A percentile compares a stretch with the other conserved stretches of the same genome.
phyloP scores from a whole-genome alignment of 2,113 vertebrate genomes.

The Platysternon megacephalum region DNA sequence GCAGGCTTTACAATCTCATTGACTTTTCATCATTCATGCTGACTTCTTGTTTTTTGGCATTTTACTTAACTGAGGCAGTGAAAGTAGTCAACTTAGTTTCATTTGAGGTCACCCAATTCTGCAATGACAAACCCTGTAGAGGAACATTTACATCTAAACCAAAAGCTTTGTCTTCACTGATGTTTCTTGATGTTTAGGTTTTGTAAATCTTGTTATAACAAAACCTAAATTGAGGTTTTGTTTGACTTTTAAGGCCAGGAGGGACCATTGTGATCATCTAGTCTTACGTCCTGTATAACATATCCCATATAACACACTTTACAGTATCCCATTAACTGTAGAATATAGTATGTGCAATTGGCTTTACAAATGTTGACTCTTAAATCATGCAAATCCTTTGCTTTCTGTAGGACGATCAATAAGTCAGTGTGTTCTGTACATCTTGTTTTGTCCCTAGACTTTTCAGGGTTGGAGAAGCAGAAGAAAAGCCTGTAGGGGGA shows the following conservation, averaged over 20 bases:
- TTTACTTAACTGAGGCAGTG: background rate
- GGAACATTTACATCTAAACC: background rate
- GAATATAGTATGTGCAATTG: background rate
- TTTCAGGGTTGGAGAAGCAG: background rate
- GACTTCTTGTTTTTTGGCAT: background rate
- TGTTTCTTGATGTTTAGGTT: background rate
- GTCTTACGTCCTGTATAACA: no score
- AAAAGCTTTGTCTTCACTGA: background rate
- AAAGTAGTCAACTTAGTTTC: background rate
- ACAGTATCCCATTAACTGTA: background rate
- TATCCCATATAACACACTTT: accelerated
- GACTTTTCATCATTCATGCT: background rate
- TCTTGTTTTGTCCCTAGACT: background rate
- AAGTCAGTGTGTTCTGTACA: background rate
- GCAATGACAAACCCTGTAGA: background rate
- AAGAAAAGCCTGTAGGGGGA: background rate
- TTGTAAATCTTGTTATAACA: background rate
- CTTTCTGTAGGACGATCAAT: background rate
- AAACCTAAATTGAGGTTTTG: background rate
- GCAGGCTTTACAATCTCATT: background rate
- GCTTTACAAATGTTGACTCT: accelerated
- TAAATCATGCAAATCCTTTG: accelerated
- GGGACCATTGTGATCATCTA: background rate
- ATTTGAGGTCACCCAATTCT: accelerated
- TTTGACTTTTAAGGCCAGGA: background rate